These are phyloP conservation scores for Andrena fulva DNA, from an alignment of 2,888 invertebrate genomes.

Conservation along the genomic window DNA sequence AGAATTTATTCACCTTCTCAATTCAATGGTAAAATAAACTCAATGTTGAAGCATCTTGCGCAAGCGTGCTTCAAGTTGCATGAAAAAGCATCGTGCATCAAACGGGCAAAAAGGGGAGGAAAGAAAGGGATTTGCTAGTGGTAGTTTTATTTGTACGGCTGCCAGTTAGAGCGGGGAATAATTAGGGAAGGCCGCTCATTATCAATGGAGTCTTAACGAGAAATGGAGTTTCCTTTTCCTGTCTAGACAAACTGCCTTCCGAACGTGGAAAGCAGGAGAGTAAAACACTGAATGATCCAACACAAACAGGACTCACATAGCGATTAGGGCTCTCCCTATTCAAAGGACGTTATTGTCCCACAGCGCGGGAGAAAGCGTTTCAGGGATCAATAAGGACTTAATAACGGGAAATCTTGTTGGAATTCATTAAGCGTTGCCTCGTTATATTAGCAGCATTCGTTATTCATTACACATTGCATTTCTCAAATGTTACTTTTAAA, in stretches of 20 bases:
- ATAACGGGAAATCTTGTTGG: not conserved
- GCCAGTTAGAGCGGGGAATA: slow-evolving; percentile 64
- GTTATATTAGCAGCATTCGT: not conserved
- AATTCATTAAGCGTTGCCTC: not conserved
- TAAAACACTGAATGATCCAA: slow-evolving; percentile 63
- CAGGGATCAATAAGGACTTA: not conserved
- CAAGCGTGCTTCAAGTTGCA: slow-evolving; percentile 21
- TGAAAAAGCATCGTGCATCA: slow-evolving; percentile 47
- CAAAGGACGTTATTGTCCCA: slow-evolving; percentile 27
- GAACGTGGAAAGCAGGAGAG: slow-evolving; percentile 56
- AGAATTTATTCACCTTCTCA: not conserved
- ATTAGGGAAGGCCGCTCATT: slow-evolving; percentile 75
- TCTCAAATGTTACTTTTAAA: not conserved
- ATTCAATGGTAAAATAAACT: not conserved
- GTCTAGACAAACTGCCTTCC: slow-evolving; percentile 77
- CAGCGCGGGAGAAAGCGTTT: not conserved
- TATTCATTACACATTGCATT: not conserved
- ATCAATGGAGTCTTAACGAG: slow-evolving; percentile 74
- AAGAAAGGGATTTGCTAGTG: slow-evolving; percentile 35
- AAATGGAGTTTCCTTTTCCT: slow-evolving; percentile 74
- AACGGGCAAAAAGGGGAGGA: slow-evolving; percentile 28
- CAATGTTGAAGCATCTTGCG: slow-evolving; percentile 17
- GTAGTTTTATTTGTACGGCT: slow-evolving; percentile 56
- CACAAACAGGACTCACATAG: slow-evolving; percentile 21
- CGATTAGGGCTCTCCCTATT: slow-evolving; percentile 33